These are phyloP conservation scores for Sprattus sprattus DNA, from an alignment of 2,113 vertebrate genomes.

Conservation along the genomic window DNA sequence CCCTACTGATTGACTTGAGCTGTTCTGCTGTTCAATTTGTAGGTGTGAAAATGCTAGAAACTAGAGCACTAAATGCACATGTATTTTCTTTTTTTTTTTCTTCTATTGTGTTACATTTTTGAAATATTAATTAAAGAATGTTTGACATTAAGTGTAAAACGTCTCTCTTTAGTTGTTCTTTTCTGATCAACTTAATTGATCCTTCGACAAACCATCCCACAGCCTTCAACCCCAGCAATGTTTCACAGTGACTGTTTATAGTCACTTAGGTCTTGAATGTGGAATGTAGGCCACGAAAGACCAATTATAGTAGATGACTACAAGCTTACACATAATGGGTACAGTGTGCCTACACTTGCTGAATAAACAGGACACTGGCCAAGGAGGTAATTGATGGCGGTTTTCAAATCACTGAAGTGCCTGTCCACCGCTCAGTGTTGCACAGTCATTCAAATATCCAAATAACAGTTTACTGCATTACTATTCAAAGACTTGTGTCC, in stretches of 20 bases:
- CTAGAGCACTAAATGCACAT: constrained; percentile 57
- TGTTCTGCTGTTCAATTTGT: constrained; percentile 47
- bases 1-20: constrained; percentile 34
- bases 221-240: not conserved
- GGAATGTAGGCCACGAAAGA: constrained; percentile 9
- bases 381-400: not conserved
- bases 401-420: not conserved
- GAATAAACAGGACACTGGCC: constrained; percentile 2
- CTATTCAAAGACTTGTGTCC: not conserved
- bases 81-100: constrained; percentile 23
- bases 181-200: not conserved
- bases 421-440: not conserved
- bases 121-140: constrained; percentile 77
- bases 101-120: constrained; percentile 63
- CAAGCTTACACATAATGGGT: not conserved
- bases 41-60: constrained; percentile 53
- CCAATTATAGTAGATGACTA: constrained; percentile 6
- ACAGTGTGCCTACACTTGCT: not conserved
- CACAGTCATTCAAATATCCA: not conserved
- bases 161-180: not conserved
- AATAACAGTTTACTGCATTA: not conserved
- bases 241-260: not conserved
- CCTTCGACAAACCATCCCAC: not conserved
- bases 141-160: constrained; percentile 55
- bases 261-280: not conserved